Base-by-base conservation (phyloP, 1,140 invertebrate genomes). In the Polyergus mexicanus region DNA sequence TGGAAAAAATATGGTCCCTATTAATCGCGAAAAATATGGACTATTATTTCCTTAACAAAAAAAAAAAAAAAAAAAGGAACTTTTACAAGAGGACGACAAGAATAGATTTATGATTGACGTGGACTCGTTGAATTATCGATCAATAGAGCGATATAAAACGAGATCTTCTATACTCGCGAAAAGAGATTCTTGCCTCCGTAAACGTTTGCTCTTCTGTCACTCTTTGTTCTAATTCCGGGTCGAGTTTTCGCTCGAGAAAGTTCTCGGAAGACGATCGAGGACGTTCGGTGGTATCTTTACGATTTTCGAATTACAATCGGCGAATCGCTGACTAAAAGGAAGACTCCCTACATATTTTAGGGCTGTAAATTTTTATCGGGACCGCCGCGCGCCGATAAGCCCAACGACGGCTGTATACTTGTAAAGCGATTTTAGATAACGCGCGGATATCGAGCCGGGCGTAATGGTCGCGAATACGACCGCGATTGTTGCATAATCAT, bases 351-450 rank as follows among this genome's bases (percentile, higher is more conserved):
- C 54, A 32, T 28, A 47, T 74, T 83, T 83, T 74, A 44, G 68
- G 60, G 68, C 68, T 69, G 68, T 69, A 60, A 74, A 83, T 74
- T 83, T 83, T 83, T 83, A 83, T 83, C 78, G 28, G 41, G n/a
- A 3, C 25, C 25, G 11, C 68, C 35, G 19, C 25, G 54, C 68
- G 38, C 68, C 68, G 78, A 83, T 83, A 83, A 83, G 68, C 68
- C 68, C n/a, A 60, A 83, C 68, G 54, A 74, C 78, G 78, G 44
- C 54, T 74, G 56, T 74, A 83, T 83, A 60, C 68, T 72, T 83
- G 68, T 74, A 83, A 83, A 83, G 68, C 68, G 78, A 83, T 83
- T 83, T 74, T 38, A 83, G 78, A 83, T 83, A 83, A 83, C 68
- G 32, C 54, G 68, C 38, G 68, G 22, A 35, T 80, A 80, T 80